Conservation (phyloP, 2,888 invertebrate genomes). For the Diaperis boleti region DNA sequence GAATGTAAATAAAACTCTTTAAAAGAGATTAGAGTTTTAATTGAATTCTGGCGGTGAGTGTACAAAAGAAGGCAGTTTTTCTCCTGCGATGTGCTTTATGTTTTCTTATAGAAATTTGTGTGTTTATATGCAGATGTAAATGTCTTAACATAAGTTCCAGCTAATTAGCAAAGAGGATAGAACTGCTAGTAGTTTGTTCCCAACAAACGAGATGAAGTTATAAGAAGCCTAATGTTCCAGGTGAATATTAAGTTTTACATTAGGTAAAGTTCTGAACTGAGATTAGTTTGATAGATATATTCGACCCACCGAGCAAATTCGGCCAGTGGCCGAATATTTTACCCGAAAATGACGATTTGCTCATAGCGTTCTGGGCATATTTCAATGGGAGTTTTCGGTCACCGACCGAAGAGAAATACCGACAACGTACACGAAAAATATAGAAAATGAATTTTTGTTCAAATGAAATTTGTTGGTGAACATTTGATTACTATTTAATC, state of each 20-base stretch:
- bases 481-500: too few species aligned
- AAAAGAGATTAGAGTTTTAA: background rate
- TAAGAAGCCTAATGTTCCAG: slow-evolving; percentile 37
- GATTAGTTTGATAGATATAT: slow-evolving; percentile 24
- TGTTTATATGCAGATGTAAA: slow-evolving; percentile 24
- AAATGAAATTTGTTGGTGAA: too few species aligned
- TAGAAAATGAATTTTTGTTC: too few species aligned
- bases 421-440: too few species aligned
- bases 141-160: slow-evolving; percentile 24
- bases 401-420: too few species aligned
- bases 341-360: too few species aligned
- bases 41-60: background rate
- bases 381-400: too few species aligned
- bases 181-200: slow-evolving; percentile 19
- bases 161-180: slow-evolving; percentile 27
- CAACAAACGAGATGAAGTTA: slow-evolving; percentile 24
- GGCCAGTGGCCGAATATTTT: too few species aligned
- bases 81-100: background rate
- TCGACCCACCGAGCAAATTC: too few species aligned
- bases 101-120: slow-evolving; percentile 21
- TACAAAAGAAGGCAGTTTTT: background rate
- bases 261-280: slow-evolving; percentile 26
- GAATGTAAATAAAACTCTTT: background rate
- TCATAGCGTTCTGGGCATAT: too few species aligned
- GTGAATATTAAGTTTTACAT: slow-evolving; percentile 34